phyloP scores from a whole-genome alignment of 1,140 invertebrate genomes.

The Macrobrachium rosenbergii region DNA sequence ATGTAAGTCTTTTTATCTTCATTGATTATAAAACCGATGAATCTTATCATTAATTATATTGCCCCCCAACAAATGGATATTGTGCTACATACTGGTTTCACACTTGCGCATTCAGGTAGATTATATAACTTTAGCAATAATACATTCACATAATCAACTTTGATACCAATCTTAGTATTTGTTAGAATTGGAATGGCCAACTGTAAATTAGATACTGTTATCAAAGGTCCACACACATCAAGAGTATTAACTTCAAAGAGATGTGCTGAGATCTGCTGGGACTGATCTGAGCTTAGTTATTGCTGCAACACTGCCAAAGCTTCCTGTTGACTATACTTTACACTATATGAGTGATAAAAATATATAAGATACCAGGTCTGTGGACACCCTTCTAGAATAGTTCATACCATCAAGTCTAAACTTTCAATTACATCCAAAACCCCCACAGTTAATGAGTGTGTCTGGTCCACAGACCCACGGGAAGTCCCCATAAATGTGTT shows the following conservation, averaged over 20 bases:
- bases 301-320: slow-evolving; percentile 62
- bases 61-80: too few relatives aligned
- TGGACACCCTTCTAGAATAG: slow-evolving; percentile 43
- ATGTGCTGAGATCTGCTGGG: slow-evolving; percentile 55
- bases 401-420: slow-evolving; percentile 14
- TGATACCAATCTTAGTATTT: not conserved
- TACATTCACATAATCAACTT: too few relatives aligned
- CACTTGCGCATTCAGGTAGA: too few relatives aligned
- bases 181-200: not conserved
- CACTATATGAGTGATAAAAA: slow-evolving; percentile 53
- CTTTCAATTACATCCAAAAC: slow-evolving; percentile 29
- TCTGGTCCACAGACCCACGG: slow-evolving; percentile 55
- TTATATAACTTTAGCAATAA: too few relatives aligned
- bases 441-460: slow-evolving; percentile 14
- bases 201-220: not conserved
- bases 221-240: slow-evolving; percentile 5
- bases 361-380: slow-evolving; percentile 49
- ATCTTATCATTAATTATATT: too few relatives aligned
- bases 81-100: too few relatives aligned
- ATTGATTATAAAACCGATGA: too few relatives aligned
- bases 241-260: slow-evolving; percentile 28
- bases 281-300: slow-evolving; percentile 60
- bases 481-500: slow-evolving; percentile 53
- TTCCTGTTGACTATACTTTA: slow-evolving; percentile 56
- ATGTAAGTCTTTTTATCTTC: too few relatives aligned